Conservation (phyloP, 2,797 vertebrate genomes). For the Crocodylus rhombifer region DNA sequence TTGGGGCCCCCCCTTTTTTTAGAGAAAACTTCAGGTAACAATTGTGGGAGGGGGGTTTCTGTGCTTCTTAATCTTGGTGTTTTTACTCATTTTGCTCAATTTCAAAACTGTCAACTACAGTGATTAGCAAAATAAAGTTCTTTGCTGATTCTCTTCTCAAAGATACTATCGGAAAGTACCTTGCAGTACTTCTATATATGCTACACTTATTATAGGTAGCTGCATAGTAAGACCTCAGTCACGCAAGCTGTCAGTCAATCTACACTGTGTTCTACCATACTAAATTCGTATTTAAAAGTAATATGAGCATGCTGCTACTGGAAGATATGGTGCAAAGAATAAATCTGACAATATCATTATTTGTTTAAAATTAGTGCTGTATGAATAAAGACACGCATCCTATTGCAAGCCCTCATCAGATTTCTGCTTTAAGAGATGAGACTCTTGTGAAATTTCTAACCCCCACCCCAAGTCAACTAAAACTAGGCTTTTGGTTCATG, state of each 20-base stretch:
- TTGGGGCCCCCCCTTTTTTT: not conserved
- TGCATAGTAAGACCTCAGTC: no score
- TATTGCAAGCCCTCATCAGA: not conserved
- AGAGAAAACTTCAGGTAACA: not conserved
- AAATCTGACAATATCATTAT: not conserved
- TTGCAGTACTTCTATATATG: no score
- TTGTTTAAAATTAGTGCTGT: not conserved
- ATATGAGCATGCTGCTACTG: not conserved
- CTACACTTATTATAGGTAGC: no score
- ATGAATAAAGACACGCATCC: not conserved
- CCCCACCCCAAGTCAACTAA: not conserved
- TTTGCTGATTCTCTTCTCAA: not conserved
- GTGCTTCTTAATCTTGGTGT: not conserved
- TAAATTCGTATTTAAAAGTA: not conserved
- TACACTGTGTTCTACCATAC: not conserved
- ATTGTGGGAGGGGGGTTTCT: not conserved
- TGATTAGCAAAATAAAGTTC: not conserved
- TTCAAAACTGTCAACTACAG: not conserved
- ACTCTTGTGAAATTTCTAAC: not conserved
- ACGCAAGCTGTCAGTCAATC: no score
- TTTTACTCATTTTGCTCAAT: not conserved
- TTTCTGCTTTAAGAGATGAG: no score
- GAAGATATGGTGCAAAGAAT: not conserved
- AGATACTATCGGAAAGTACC: not conserved
- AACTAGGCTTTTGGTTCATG: not conserved